These are phyloP conservation scores for Mormyrus hasselquistii DNA, from an alignment of 2,797 vertebrate genomes.

Conservation along the genomic window DNA sequence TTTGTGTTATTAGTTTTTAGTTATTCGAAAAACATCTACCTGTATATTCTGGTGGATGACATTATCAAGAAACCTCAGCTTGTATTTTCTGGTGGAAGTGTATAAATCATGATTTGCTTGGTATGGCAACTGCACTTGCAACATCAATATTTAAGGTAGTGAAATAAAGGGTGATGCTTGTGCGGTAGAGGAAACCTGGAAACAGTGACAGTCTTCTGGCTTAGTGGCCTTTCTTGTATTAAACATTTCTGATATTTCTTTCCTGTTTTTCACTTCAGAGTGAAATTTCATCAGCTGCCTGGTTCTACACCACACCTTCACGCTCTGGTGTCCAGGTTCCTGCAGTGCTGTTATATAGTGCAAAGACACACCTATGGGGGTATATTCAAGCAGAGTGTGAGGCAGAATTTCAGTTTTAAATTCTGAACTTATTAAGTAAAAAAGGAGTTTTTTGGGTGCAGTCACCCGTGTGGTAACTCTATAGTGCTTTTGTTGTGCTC, in stretches of 20 bases:
- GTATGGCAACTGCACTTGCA: slow-evolving; percentile 19
- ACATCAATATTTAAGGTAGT: slow-evolving; percentile 40
- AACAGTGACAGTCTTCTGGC: neutral
- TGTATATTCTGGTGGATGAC: neutral
- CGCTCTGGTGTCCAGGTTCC: neutral
- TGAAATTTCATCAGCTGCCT: neutral
- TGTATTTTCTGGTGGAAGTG: neutral
- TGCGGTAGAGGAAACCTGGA: slow-evolving; percentile 26
- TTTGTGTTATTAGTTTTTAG: neutral
- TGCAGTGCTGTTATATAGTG: neutral
- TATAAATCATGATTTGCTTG: neutral
- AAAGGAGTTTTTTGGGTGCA: slow-evolving; percentile 43
- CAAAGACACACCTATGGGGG: neutral
- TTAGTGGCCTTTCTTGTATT: neutral
- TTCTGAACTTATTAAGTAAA: slow-evolving; percentile 53
- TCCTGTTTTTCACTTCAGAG: slow-evolving; percentile 37
- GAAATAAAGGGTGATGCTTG: slow-evolving; percentile 25
- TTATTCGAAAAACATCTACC: neutral
- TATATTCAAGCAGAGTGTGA: neutral
- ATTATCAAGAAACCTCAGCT: neutral
- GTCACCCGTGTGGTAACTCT: slow-evolving; percentile 58
- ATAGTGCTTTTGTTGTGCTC: slow-evolving; percentile 64
- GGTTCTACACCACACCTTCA: neutral
- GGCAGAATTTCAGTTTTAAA: slow-evolving; percentile 39
- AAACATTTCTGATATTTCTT: neutral